phyloP scores from a whole-genome alignment of 2,797 vertebrate species.

The Poecilia picta region DNA sequence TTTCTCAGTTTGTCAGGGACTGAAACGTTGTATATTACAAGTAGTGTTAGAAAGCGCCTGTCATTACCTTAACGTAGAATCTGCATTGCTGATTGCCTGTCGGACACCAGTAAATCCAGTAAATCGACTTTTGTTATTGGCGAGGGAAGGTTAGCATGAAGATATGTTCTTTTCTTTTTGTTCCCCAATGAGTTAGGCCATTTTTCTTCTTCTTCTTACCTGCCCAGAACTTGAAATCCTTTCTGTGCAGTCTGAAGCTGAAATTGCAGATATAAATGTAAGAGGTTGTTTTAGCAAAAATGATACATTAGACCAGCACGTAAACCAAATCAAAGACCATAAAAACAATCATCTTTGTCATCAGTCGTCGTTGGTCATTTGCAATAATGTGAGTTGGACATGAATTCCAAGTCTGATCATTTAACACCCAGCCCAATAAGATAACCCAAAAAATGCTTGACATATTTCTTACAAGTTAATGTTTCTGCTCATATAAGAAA shows the following conservation, averaged over 20 bases:
- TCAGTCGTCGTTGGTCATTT: background rate
- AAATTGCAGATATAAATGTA: constrained; percentile 24
- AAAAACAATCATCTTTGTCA: background rate
- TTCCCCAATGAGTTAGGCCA: constrained; percentile 26
- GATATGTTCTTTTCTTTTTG: constrained; percentile 8
- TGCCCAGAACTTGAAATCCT: constrained; percentile 33
- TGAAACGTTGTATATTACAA: constrained; percentile 76
- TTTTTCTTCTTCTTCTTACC: constrained; percentile 52
- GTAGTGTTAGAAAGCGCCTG: constrained; percentile 75
- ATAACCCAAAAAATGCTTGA: background rate
- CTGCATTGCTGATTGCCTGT: constrained; percentile 63
- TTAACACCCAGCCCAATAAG: background rate
- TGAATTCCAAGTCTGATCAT: background rate
- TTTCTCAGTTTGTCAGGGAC: constrained; percentile 84
- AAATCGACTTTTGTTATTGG: constrained; percentile 64
- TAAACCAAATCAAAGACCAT: constrained; percentile 1
- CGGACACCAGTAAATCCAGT: constrained; percentile 65
- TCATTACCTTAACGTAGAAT: constrained; percentile 74
- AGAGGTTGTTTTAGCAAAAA: constrained; percentile 25
- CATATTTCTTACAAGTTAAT: background rate
- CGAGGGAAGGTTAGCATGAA: constrained; percentile 69
- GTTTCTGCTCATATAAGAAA: background rate
- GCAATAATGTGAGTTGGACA: background rate
- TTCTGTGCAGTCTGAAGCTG: constrained; percentile 36
- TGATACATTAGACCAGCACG: background rate